Base-by-base conservation (phyloP, 2,797 vertebrate species). In the Lithobates pipiens region DNA sequence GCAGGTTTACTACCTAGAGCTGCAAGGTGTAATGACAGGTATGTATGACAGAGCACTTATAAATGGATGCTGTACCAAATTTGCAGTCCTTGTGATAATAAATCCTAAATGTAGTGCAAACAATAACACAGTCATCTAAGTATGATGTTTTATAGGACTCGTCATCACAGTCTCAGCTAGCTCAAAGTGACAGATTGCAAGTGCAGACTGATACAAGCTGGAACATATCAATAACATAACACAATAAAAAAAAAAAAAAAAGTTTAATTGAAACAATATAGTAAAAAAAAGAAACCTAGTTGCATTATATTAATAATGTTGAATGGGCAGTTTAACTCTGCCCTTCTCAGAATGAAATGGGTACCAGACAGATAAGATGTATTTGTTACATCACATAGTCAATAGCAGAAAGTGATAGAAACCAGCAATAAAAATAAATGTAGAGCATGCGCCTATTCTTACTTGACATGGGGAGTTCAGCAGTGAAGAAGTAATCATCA, bases 21-120 rank as follows among this genome's bases (percentile, higher is more conserved):
- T 80, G 39, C 44, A 85, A 73, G 54, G 57, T 54, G 69, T 80
- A n/a, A 65, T 27, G 34, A 85, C 76, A 85, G 42, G 70, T 85
- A 79, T 67, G 71, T 79, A 32, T 78, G 25, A 18, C 50, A 54
- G 50, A 18, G 18, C 15, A 54, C 16, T 18, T 54, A 54, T 18
- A 50, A 18, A 13, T 54, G 42, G 42, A 54, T 44, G 21, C 29
- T 80, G 27, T 70, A 70, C 18, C 18, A 50, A 80, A 78, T 25
- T 54, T 54, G 18, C 50, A 54, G 15, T 54, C 50, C 5, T 0
- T 18, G 15, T 54, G 50, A 54, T 54, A 54, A 54, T 54, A 54
- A 54, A 16, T 16, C 50, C 50, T 54, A 16, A 54, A 54, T 54
- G 50, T 54, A 54, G 16, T 0, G 4, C 50, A 54, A 54, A 54